Conservation (phyloP, 2,797 vertebrate genomes). For the Gambusia yucatana region DNA sequence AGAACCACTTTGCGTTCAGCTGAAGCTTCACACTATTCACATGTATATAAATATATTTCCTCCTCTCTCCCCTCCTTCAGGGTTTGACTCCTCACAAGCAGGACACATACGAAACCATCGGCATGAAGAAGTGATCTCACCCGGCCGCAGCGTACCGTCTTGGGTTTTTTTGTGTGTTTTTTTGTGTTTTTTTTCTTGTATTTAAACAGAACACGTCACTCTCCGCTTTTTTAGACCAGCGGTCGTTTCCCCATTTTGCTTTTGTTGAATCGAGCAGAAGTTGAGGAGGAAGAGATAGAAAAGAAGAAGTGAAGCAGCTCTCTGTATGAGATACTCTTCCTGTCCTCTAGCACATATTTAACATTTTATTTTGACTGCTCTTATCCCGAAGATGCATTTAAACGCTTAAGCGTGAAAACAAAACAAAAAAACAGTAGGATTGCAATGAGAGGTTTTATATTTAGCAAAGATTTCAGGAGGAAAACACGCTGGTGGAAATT, state of each 20-base stretch:
- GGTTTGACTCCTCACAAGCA: constrained; percentile 66
- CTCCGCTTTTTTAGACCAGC: background rate
- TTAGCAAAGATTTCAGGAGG: background rate
- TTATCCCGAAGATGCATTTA: background rate
- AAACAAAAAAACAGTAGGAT: background rate
- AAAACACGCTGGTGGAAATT: background rate
- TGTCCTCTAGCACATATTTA: constrained; percentile 11
- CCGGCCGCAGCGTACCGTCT: background rate
- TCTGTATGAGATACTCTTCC: background rate
- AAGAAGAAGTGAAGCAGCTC: constrained; percentile 7
- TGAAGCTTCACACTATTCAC: no score
- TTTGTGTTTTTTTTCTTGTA: background rate
- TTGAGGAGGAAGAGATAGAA: background rate
- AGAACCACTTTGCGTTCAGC: no score
- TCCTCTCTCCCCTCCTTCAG: constrained; percentile 47
- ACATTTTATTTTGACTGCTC: background rate
- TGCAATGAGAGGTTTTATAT: background rate
- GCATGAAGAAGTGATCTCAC: constrained; percentile 58
- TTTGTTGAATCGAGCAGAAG: background rate
- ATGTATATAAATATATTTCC: background rate
- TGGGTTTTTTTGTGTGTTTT: background rate
- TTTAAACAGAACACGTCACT: constrained; percentile 29
- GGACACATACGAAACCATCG: constrained; percentile 80
- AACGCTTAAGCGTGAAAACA: background rate
- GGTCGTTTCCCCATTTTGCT: constrained; percentile 15